Evolutionary conservation across 2,888 invertebrate genomes (phyloP).

Genomic region (Trissoscelio sp.): DNA sequence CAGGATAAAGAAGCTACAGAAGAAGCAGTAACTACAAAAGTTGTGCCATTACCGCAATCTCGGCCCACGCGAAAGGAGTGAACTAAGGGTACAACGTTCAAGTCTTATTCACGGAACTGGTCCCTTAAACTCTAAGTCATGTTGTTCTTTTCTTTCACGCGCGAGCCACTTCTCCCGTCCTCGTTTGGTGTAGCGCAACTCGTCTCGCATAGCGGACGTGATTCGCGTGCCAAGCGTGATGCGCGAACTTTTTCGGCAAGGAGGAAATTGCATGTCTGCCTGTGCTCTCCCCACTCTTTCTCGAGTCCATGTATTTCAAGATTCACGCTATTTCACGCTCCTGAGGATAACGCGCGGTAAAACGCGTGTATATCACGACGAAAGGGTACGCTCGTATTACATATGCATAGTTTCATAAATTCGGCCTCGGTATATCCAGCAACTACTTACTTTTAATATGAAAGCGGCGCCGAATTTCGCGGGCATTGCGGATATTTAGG

Average conservation of each 20-base stretch:
- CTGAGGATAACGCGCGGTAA: slow-evolving; percentile 51
- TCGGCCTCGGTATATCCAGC: slow-evolving; percentile 54
- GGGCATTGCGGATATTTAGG: slow-evolving; percentile 36
- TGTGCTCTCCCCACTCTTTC: slow-evolving; percentile 9
- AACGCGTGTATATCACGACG: slow-evolving; percentile 55
- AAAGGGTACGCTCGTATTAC: slow-evolving; percentile 71
- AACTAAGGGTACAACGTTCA: slow-evolving; percentile 19
- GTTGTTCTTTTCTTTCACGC: slow-evolving; percentile 20
- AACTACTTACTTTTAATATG: slow-evolving; percentile 67
- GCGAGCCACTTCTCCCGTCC: neutral
- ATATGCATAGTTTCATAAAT: slow-evolving; percentile 80
- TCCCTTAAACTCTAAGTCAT: slow-evolving; percentile 27
- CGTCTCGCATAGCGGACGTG: slow-evolving; percentile 70
- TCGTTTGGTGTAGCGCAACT: slow-evolving; percentile 25
- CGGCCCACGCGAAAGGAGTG: slow-evolving; percentile 21
- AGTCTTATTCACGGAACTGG: slow-evolving; percentile 50
- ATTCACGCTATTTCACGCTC: slow-evolving; percentile 66
- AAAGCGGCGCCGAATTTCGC: slow-evolving; percentile 43
- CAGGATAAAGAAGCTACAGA: slow-evolving; percentile 20
- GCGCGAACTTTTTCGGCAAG: slow-evolving; percentile 67
- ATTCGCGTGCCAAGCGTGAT: slow-evolving; percentile 73
- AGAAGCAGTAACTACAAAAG: slow-evolving; percentile 66
- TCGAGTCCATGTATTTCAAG: slow-evolving; percentile 65
- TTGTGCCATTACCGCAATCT: slow-evolving; percentile 71
- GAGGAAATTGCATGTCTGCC: slow-evolving; percentile 75